Percentiles rank a stretch among this genome's conserved stretches.
Conservation (phyloP, 2,888 invertebrate genomes). For the Taphrorychus bicolor region DNA sequence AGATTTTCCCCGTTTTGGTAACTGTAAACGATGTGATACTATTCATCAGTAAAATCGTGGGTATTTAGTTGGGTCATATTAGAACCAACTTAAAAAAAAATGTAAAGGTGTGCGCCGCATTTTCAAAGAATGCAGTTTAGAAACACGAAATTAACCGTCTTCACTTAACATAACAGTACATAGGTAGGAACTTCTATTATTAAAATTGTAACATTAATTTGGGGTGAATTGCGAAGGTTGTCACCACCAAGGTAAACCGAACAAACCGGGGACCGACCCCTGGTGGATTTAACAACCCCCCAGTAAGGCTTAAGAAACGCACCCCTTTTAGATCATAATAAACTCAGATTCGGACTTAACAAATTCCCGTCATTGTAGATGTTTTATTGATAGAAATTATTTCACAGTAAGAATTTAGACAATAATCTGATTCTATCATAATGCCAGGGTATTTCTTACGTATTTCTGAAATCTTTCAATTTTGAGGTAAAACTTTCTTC, state of each 20-base stretch:
- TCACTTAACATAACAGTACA: neutral
- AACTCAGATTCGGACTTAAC: slow-evolving; percentile 12
- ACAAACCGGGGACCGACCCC: slow-evolving; percentile 48
- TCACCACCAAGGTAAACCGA: slow-evolving; percentile 49
- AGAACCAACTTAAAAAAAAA: neutral
- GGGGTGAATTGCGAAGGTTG: slow-evolving; percentile 38
- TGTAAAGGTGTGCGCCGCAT: too few relatives aligned
- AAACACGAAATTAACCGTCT: neutral
- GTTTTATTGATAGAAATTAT: too few relatives aligned
- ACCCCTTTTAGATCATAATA: slow-evolving; percentile 33
- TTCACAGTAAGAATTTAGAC: too few relatives aligned
- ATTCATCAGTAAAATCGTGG: too few relatives aligned
- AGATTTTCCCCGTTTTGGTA: neutral
- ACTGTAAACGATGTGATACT: too few relatives aligned
- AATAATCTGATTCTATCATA: too few relatives aligned
- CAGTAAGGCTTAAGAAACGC: slow-evolving; percentile 35
- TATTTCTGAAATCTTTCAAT: too few relatives aligned
- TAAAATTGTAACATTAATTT: slow-evolving; percentile 32
- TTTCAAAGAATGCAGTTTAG: too few relatives aligned
- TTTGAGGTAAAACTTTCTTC: too few relatives aligned
- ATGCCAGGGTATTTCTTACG: too few relatives aligned
- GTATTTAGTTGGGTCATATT: neutral
- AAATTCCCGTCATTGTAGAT: neutral
- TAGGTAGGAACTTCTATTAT: slow-evolving; percentile 13
- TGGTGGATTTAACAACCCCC: slow-evolving; percentile 45